phyloP scores from a whole-genome alignment of 2,113 vertebrate species.

The Perca flavescens region DNA sequence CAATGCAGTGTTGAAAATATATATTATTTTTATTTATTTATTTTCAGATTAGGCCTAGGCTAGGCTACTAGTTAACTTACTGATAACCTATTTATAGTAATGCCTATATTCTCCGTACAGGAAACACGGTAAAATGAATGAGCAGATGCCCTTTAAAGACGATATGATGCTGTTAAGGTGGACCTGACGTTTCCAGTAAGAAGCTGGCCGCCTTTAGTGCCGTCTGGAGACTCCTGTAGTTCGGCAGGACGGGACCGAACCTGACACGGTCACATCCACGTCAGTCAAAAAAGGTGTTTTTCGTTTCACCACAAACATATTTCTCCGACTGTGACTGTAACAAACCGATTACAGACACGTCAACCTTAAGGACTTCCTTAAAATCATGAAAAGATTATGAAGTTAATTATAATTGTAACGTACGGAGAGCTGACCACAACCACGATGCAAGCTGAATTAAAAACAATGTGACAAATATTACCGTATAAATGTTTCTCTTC shows the following conservation, averaged over 20 bases:
- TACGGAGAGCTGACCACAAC: rapidly evolving
- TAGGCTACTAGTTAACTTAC: too few species aligned
- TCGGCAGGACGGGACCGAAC: rapidly evolving
- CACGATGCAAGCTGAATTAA: not conserved
- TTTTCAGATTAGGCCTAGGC: not conserved
- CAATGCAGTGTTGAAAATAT: too few species aligned
- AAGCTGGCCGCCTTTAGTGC: too few species aligned
- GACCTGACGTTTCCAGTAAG: not conserved
- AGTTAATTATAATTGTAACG: too few species aligned
- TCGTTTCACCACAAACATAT: not conserved
- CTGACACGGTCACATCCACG: rapidly evolving
- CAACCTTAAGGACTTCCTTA: conserved; percentile 48
- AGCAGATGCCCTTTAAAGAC: not conserved
- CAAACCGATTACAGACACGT: conserved; percentile 66
- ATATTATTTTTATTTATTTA: not conserved
- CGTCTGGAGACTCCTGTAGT: rapidly evolving
- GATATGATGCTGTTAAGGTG: conserved; percentile 16
- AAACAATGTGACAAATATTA: not conserved
- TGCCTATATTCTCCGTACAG: not conserved
- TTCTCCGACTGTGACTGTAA: not conserved
- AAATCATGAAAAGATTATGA: not conserved
- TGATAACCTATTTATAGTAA: too few species aligned
- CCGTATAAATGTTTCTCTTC: conserved; percentile 4
- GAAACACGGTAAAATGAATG: not conserved
- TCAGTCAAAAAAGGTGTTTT: not conserved